Base-by-base conservation (phyloP, 2,888 invertebrate species). In the Temnothorax rugatulus region DNA sequence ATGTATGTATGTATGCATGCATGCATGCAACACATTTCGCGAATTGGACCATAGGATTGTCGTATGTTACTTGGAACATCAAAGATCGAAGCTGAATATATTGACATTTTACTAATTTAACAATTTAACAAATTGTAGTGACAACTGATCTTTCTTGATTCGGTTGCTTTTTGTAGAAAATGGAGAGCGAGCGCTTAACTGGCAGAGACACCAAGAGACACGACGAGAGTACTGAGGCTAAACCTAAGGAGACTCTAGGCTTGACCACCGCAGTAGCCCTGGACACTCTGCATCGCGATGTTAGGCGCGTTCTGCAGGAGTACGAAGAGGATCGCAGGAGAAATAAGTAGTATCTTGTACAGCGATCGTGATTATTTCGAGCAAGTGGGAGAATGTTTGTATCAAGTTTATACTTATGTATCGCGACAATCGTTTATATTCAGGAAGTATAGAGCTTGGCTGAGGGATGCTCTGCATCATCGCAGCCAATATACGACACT, bases 221-320 rank as follows among this genome's bases (percentile, higher is more conserved):
- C 34, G 87, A 88, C 18, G 84, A 84, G 44, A 88, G 90, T 75
- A 69, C 85, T 21, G 88, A 90, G 25, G 75, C 89, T 11, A 90
- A 90, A 59, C 82, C 85, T 34, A 91, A 88, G 75, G 90, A 92
- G 84, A 88, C 82, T 84, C 85, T 93, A 44, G 97, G 97, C 34
- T 95, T 97, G 89, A 96, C 96, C 64, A 97, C 97, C 15, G 95
- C 95, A 92, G 96, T 96, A 85, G 97, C 98, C 38, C 94, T 98
- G 82, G 95, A 96, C 87, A 96, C 96, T 92, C 95, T 98, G 84
- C 96, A 97, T 91, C 96, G 96, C 90, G 97, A 97, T 93, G 97
- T 98, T 89, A 95, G 96, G 88, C 94, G 95, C 86, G 96, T 97
- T 84, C 95, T 98, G 83, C 95, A 95, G 66, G 96, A 97, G 86